A percentile compares a stretch with the other conserved stretches of the same genome.
Conservation (phyloP, 2,113 vertebrate species). For the Furnarius figulus region DNA sequence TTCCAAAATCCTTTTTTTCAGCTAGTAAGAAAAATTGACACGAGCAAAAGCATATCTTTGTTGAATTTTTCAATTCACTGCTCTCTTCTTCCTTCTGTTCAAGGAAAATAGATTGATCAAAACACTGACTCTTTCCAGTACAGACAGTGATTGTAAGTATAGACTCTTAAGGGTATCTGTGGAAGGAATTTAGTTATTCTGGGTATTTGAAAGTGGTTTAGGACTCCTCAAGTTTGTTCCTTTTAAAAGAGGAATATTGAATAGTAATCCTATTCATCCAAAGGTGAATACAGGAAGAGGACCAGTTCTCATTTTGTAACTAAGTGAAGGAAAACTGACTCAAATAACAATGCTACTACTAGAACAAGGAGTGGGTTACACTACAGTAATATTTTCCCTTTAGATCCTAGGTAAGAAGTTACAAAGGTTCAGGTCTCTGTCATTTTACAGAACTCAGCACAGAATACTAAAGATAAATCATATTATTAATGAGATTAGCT, state of each 20-base stretch:
- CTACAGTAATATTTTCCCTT: neutral
- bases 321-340: neutral
- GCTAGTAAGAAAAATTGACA: neutral
- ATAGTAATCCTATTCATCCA: neutral
- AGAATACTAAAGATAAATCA: neutral
- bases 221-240: neutral
- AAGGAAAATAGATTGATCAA: neutral
- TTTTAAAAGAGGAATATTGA: neutral
- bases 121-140: neutral
- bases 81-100: neutral
- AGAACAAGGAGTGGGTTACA: neutral
- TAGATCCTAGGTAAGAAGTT: neutral
- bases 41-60: neutral
- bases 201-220: neutral
- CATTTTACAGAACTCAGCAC: neutral
- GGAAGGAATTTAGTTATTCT: neutral
- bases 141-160: accelerated
- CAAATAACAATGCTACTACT: neutral
- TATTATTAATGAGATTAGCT: neutral
- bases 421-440: neutral
- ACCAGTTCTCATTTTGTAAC: neutral
- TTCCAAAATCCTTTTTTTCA: neutral
- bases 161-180: neutral
- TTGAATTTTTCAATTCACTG: neutral
- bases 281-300: neutral